A percentile compares a stretch with the other conserved stretches of the same genome.
Conservation (phyloP, 2,888 invertebrate genomes). For the Acleris sparsana region DNA sequence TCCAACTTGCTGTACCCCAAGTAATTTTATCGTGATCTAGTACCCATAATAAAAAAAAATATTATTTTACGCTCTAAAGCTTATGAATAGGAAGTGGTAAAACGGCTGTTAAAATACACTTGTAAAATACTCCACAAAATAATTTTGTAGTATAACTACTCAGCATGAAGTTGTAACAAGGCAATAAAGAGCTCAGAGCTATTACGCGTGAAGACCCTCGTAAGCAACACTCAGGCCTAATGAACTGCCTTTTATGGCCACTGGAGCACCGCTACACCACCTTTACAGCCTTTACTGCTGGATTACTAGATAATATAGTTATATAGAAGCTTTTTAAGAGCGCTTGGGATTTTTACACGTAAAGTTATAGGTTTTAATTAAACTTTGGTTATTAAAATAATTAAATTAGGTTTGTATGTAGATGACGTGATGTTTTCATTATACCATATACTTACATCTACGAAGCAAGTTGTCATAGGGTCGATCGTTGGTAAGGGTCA, state of each 20-base stretch:
- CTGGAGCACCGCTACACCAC: constrained; percentile 10
- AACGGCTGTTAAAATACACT: too few species aligned
- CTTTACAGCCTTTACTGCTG: constrained; percentile 20
- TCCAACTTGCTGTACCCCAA: too few species aligned
- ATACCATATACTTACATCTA: too few species aligned
- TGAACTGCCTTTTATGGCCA: constrained; percentile 18
- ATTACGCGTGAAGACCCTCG: constrained; percentile 17
- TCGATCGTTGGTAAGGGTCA: too few species aligned
- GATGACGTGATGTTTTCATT: too few species aligned
- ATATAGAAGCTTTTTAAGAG: not conserved
- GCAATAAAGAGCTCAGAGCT: constrained; percentile 10
- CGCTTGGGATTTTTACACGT: not conserved
- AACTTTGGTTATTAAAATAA: not conserved
- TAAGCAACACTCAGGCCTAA: constrained; percentile 18
- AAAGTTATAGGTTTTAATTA: not conserved
- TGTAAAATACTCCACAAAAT: too few species aligned
- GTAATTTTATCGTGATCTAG: too few species aligned
- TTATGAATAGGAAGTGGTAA: too few species aligned
- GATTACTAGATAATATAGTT: not conserved
- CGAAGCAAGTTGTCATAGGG: too few species aligned
- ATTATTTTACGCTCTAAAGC: too few species aligned
- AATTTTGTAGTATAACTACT: not conserved
- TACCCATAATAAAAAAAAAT: too few species aligned
- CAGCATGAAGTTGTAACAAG: constrained; percentile 2
- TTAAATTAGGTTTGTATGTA: not conserved